These are phyloP conservation scores for Harpalus rufipes DNA, from an alignment of 2,888 invertebrate species.

Conservation along the genomic window DNA sequence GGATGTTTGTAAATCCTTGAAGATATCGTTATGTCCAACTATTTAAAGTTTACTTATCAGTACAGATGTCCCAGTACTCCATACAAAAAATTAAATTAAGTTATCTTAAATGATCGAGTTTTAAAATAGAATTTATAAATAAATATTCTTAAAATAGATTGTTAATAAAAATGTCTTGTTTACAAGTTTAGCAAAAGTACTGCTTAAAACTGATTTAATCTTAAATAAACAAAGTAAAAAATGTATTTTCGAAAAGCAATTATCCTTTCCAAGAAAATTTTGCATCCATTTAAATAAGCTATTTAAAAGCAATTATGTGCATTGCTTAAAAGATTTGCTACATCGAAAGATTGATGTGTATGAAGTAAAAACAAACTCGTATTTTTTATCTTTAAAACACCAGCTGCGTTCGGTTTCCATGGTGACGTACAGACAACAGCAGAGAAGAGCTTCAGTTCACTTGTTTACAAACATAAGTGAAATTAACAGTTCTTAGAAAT, in stretches of 20 bases:
- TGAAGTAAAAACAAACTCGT: slow-evolving; percentile 29
- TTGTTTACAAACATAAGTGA: slow-evolving; percentile 65
- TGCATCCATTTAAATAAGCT: slow-evolving; percentile 12
- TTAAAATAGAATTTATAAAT: slow-evolving; percentile 16
- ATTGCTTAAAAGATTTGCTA: slow-evolving; percentile 24
- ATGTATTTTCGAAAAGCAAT: slow-evolving; percentile 15
- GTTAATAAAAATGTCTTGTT: slow-evolving; percentile 1
- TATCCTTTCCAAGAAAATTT: neutral
- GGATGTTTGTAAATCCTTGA: too few relatives aligned
- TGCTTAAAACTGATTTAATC: neutral
- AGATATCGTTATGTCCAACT: neutral
- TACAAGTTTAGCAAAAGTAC: neutral
- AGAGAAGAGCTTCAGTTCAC: slow-evolving; percentile 42
- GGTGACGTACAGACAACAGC: slow-evolving; percentile 28
- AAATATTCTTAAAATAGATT: slow-evolving; percentile 4
- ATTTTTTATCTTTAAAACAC: slow-evolving; percentile 19
- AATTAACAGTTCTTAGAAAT: slow-evolving; percentile 62
- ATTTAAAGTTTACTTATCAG: neutral
- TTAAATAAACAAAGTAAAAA: slow-evolving; percentile 7
- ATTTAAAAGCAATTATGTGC: slow-evolving; percentile 30
- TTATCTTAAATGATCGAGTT: neutral
- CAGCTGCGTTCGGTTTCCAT: slow-evolving; percentile 44
- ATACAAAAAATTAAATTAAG: neutral
- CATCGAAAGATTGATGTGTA: neutral
- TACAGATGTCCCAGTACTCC: neutral